A percentile compares a stretch with the other conserved stretches of the same genome.
phyloP scores from a whole-genome alignment of 2,888 invertebrate species.

The Camptogramma bilineatum region DNA sequence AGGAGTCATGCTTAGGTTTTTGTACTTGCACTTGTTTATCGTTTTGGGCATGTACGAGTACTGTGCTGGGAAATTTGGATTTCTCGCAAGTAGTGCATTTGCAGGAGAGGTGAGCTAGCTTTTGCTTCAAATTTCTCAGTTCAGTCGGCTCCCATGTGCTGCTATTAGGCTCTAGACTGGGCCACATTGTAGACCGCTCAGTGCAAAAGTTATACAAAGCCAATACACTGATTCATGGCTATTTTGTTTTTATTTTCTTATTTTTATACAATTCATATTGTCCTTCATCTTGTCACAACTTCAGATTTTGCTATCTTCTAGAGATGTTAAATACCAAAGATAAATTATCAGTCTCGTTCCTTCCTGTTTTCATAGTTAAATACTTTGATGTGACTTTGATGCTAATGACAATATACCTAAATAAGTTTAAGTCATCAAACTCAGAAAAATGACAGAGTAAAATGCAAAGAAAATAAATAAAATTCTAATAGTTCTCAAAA shows the following conservation, averaged over 20 bases:
- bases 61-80: slow-evolving; percentile 11
- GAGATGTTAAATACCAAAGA: too few species aligned
- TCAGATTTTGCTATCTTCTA: not conserved
- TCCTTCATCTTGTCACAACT: not conserved
- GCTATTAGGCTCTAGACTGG: slow-evolving; percentile 14
- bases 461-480: too few species aligned
- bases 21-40: slow-evolving; percentile 51
- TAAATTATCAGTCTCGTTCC: too few species aligned
- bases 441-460: too few species aligned
- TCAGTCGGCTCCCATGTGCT: slow-evolving; percentile 58
- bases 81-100: slow-evolving; percentile 53
- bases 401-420: too few species aligned
- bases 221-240: slow-evolving; percentile 21
- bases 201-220: slow-evolving; percentile 11
- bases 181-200: slow-evolving; percentile 20
- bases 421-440: too few species aligned
- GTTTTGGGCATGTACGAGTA: slow-evolving; percentile 23
- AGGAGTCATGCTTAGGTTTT: slow-evolving; percentile 13
- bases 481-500: too few species aligned
- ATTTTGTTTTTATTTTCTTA: slow-evolving; percentile 6
- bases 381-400: too few species aligned
- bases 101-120: slow-evolving; percentile 62
- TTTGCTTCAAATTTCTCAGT: slow-evolving; percentile 59
- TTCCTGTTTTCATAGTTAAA: too few species aligned
- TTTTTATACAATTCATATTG: not conserved